Evolutionary conservation across 2,113 vertebrate species (phyloP).

Genomic region (human): DNA sequence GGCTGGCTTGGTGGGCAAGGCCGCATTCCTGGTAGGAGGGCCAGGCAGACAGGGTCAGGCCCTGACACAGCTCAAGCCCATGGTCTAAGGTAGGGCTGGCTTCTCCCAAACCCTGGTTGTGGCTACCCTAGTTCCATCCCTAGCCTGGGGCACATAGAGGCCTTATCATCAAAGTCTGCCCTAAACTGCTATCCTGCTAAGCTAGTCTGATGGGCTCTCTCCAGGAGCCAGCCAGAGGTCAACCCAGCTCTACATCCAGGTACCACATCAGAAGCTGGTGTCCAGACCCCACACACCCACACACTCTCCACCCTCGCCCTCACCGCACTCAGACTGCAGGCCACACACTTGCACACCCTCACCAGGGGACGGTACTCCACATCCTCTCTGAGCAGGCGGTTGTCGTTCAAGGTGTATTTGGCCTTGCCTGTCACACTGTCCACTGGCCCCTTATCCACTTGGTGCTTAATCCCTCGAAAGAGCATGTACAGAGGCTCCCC

Average conservation of each 20-base stretch:
- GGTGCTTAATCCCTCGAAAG: constrained; percentile 98
- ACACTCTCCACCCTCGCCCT: not conserved
- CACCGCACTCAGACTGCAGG: not conserved
- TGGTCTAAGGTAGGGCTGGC: not conserved
- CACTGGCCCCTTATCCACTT: constrained; percentile 98
- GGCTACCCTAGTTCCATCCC: not conserved
- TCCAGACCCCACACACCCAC: not conserved
- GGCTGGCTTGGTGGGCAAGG: not conserved
- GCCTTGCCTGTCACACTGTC: constrained; percentile 98
- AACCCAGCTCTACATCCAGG: not conserved
- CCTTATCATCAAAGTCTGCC: not conserved
- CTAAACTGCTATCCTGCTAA: not conserved
- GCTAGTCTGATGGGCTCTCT: not conserved
- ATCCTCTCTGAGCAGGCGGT: constrained; percentile 95
- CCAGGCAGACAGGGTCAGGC: not conserved
- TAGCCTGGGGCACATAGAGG: not conserved
- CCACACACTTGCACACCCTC: constrained; percentile 51
- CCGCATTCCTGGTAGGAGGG: not conserved
- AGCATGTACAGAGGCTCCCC: constrained; percentile 98
- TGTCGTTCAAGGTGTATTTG: constrained; percentile 98
- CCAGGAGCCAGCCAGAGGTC: not conserved
- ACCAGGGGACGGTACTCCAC: constrained; percentile 97
- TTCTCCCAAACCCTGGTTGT: not conserved
- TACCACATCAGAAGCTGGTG: not conserved
- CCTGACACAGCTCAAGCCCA: not conserved